Conservation (phyloP, 2,888 invertebrate genomes). For the Drosophila ustulata region DNA sequence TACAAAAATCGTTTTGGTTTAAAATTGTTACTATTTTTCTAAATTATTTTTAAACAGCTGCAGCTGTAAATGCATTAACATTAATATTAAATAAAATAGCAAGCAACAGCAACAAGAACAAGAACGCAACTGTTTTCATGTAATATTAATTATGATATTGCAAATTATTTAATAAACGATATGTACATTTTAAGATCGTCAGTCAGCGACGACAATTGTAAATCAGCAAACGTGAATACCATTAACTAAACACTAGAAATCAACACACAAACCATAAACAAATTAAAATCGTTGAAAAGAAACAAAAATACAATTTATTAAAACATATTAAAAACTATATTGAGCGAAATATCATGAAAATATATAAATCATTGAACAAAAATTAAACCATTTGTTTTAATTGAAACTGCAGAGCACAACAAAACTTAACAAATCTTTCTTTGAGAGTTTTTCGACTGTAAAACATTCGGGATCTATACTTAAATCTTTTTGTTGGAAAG, state of each 20-base stretch:
- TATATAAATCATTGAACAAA: slow-evolving; percentile 77
- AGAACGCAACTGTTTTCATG: slow-evolving; percentile 67
- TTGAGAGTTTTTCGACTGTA: no score
- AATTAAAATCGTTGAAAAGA: slow-evolving; percentile 57
- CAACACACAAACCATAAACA: slow-evolving; percentile 30
- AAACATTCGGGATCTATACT: no score
- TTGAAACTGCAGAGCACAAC: background rate
- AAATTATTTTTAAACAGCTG: slow-evolving; percentile 64
- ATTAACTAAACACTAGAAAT: slow-evolving; percentile 40
- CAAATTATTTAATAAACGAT: slow-evolving; percentile 70
- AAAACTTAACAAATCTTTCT: background rate
- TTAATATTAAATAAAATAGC: slow-evolving; percentile 35
- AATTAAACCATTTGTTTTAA: slow-evolving; percentile 33
- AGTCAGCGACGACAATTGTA: slow-evolving; percentile 62
- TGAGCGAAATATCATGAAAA: slow-evolving; percentile 79
- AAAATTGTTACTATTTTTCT: slow-evolving; percentile 66
- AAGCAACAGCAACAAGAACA: slow-evolving; percentile 13
- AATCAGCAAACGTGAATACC: slow-evolving; percentile 65
- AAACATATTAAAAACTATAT: slow-evolving; percentile 64
- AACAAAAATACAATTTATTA: slow-evolving; percentile 56
- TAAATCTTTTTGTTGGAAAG: no score
- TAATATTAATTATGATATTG: slow-evolving; percentile 71
- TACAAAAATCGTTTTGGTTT: slow-evolving; percentile 63
- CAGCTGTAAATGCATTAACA: slow-evolving; percentile 51
- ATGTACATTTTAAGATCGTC: slow-evolving; percentile 72